Base-by-base conservation (phyloP, 2,797 vertebrate species). In the Sebastiscus tertius region DNA sequence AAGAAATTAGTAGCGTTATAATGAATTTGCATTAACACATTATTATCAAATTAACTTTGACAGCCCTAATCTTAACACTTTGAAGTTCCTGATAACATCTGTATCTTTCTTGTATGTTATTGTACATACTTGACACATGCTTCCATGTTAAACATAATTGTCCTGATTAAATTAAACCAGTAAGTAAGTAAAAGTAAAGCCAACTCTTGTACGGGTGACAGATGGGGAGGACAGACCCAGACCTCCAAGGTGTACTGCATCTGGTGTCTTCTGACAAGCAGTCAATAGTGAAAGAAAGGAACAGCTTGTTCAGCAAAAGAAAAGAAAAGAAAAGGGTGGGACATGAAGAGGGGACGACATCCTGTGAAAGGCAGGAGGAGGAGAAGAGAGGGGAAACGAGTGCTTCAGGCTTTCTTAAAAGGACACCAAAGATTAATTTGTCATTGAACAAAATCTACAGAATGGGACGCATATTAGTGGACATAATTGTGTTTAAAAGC, bases 401-500 rank as follows among this genome's bases (percentile, higher is more conserved):
- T 20, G 75, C 86, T 88, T 65, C 62, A 26, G 83, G 89, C 81
- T 79, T 71, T 79, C 64, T 86, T 66, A 75, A 86, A 77, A 86
- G 76, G 79, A 81, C 76, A 86, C 79, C 81, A 80, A 85, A 78
- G 86, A 93, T 91, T 73, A 90, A 93, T 90, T 83, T 90, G 87
- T 88, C 88, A 86, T 77, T 22, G 20, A 79, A 88, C 84, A 56
- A 75, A 77, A 91, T 55, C 79, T 74, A 33, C 79, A 87, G 66
- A 89, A 91, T 27, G 75, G 73, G 82, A 89, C 68, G 60, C 88
- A 81, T 88, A 92, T 93, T 90, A 93, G 80, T 81, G 81, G 86
- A 75, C 73, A 88, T 89, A 92, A 94, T 93, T 93, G 84, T 89
- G 82, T 82, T 93, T 92, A 85, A 92, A 85, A 88, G 85, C 74